phyloP scores from a whole-genome alignment of 2,113 vertebrate species.

The Tursiops truncatus region DNA sequence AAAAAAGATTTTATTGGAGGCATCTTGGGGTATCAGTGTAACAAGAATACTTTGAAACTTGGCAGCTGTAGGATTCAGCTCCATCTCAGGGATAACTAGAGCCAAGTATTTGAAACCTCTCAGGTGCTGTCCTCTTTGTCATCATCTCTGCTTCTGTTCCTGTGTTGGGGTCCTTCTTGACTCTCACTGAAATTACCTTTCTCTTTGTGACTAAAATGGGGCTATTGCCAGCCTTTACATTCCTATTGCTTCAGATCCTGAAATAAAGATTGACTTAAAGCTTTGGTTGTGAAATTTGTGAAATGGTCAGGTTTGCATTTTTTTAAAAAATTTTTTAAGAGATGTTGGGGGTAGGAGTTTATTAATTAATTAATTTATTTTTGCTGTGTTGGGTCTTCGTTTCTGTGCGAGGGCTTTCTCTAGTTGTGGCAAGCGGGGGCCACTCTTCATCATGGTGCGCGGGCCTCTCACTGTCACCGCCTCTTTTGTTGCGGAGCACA shows the following conservation, averaged over 20 bases:
- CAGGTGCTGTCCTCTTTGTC: neutral
- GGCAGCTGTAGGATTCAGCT: neutral
- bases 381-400: too few relatives aligned
- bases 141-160: neutral
- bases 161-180: neutral
- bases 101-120: neutral
- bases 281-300: neutral
- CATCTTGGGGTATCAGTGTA: neutral
- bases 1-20: neutral
- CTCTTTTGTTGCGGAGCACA: too few relatives aligned
- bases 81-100: neutral
- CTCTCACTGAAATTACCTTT: neutral
- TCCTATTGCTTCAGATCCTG: neutral
- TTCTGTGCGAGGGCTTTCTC: too few relatives aligned
- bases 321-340: neutral
- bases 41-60: neutral
- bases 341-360: too few relatives aligned
- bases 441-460: too few relatives aligned
- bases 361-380: too few relatives aligned
- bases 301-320: slow-evolving; percentile 1
- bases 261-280: neutral
- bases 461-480: too few relatives aligned
- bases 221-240: neutral
- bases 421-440: too few relatives aligned
- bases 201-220: neutral